Percentiles rank a stretch among this genome's conserved stretches.
Evolutionary conservation across 2,797 vertebrate genomes (phyloP).

Genomic region (Presbytis comata): DNA sequence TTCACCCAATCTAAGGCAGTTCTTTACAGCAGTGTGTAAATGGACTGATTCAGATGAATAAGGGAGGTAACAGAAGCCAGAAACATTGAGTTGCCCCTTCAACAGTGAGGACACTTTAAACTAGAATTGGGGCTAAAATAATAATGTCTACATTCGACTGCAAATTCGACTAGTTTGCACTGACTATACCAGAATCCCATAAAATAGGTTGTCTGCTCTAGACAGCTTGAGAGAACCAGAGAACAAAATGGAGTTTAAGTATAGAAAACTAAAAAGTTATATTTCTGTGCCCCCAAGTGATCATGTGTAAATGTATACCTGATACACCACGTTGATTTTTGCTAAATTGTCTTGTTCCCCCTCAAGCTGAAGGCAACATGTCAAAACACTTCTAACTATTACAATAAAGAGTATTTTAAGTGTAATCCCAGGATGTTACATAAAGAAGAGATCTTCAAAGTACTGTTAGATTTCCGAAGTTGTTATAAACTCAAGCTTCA

Average conservation of each 20-base stretch:
- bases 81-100: not conserved
- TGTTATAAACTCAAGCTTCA: not conserved
- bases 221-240: constrained; percentile 13
- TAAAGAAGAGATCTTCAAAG: not conserved
- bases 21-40: not conserved
- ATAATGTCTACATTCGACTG: not conserved
- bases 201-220: not conserved
- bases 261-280: constrained; percentile 33
- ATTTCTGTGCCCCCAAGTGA: constrained; percentile 45
- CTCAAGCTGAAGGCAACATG: constrained; percentile 59
- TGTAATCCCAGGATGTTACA: not conserved
- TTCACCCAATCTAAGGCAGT: not conserved
- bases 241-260: constrained; percentile 46
- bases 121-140: constrained; percentile 11
- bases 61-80: not conserved
- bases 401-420: not conserved
- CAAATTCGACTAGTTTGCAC: not conserved
- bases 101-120: not conserved
- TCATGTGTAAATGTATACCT: constrained; percentile 42
- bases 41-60: not conserved
- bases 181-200: not conserved
- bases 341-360: constrained; percentile 56
- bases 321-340: constrained; percentile 63
- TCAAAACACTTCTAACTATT: constrained; percentile 59
- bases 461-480: not conserved